phyloP scores from a whole-genome alignment of 1,140 invertebrate genomes.

The Caenorhabditis inopinata region DNA sequence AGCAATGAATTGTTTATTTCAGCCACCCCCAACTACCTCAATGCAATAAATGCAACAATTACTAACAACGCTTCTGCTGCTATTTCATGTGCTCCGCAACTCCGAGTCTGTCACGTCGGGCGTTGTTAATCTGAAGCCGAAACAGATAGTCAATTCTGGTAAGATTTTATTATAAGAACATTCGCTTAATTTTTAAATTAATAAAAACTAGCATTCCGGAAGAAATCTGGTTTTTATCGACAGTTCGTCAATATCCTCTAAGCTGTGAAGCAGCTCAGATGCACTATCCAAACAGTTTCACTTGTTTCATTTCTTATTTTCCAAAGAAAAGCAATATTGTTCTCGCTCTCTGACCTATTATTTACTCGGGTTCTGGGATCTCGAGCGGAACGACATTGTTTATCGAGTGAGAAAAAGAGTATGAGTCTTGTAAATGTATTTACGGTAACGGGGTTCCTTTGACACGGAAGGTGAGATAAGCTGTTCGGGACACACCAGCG shows the following conservation, averaged over 20 bases:
- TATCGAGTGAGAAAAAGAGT: no score
- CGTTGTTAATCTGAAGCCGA: constrained; percentile 6
- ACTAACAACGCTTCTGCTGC: background rate
- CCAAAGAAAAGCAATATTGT: background rate
- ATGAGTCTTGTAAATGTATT: no score
- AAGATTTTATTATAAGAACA: background rate
- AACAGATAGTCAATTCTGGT: constrained; percentile 36
- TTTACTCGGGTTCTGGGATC: background rate
- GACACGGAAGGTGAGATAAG: constrained; percentile 22
- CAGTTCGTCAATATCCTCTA: no score
- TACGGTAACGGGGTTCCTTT: no score
- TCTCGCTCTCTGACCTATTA: background rate
- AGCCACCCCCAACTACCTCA: constrained; percentile 14
- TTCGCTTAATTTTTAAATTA: background rate
- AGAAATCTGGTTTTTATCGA: no score
- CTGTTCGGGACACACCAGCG: background rate
- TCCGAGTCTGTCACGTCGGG: background rate
- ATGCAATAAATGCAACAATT: constrained; percentile 21
- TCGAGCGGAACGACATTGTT: background rate
- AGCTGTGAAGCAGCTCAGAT: no score
- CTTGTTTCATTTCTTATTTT: no score
- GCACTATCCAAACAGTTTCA: background rate
- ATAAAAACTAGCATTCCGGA: no score
- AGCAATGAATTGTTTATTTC: background rate
- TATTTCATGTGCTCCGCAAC: background rate